phyloP scores from a whole-genome alignment of 1,140 invertebrate genomes.

The Ephestia elutella region DNA sequence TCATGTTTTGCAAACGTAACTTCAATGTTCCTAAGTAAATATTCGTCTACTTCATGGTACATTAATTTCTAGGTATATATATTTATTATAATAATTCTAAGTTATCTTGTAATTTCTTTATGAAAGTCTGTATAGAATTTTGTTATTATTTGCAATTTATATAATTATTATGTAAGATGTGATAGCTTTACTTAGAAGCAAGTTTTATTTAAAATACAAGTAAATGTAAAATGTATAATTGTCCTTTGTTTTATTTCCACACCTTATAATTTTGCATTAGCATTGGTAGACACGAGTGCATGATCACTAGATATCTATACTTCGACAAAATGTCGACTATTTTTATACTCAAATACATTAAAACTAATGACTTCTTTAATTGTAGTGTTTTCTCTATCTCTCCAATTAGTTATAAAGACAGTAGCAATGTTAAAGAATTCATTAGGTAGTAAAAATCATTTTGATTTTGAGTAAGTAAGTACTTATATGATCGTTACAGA shows the following conservation, averaged over 20 bases:
- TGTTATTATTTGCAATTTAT: conserved; percentile 56
- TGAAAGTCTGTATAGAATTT: conserved; percentile 60
- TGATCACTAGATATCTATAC: neutral
- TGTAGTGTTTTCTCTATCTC: too few relatives aligned
- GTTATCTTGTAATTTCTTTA: conserved; percentile 35
- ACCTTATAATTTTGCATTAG: conserved; percentile 40
- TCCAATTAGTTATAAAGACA: too few relatives aligned
- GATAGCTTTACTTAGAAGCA: conserved; percentile 71
- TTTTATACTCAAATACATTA: too few relatives aligned
- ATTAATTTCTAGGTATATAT: conserved; percentile 42
- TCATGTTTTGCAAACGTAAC: conserved; percentile 42
- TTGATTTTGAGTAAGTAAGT: too few relatives aligned
- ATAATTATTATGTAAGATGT: conserved; percentile 56
- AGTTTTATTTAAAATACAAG: conserved; percentile 67
- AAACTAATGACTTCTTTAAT: too few relatives aligned
- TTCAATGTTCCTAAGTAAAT: conserved; percentile 61
- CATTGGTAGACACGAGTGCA: neutral
- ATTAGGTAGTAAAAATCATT: too few relatives aligned
- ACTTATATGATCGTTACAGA: too few relatives aligned
- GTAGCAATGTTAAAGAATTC: too few relatives aligned
- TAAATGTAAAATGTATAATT: conserved; percentile 55
- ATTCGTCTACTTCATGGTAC: conserved; percentile 34
- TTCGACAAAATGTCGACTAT: neutral
- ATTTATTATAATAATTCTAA: conserved; percentile 54
- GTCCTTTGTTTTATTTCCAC: conserved; percentile 65